Evolutionary conservation across 1,140 invertebrate species (phyloP).

Genomic region (Drosophila sechellia): DNA sequence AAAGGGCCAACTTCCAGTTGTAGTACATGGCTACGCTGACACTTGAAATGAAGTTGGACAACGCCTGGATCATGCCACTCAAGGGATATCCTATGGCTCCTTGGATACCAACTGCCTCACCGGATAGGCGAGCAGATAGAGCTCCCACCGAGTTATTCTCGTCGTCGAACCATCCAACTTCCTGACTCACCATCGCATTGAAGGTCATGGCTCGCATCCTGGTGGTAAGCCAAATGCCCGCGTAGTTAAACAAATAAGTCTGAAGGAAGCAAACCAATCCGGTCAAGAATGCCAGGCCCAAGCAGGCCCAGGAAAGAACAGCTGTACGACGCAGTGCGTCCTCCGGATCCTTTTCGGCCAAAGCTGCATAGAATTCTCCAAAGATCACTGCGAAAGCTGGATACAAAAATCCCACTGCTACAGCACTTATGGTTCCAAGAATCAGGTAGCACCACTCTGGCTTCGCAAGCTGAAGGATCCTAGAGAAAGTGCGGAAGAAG

Average conservation of each 20-base stretch:
- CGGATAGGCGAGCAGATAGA: constrained; percentile 90
- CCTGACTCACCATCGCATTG: constrained; percentile 90
- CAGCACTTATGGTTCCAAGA: constrained; percentile 89
- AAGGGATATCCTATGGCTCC: constrained; percentile 93
- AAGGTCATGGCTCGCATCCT: constrained; percentile 89
- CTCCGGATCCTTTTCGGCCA: constrained; percentile 85
- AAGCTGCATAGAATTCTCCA: constrained; percentile 91
- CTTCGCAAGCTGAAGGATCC: constrained; percentile 89
- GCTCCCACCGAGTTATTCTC: constrained; percentile 91
- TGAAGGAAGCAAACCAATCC: constrained; percentile 89
- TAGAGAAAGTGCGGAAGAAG: constrained; percentile 82
- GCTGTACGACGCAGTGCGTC: constrained; percentile 87
- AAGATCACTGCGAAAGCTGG: constrained; percentile 94
- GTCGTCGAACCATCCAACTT: constrained; percentile 93
- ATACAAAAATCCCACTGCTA: constrained; percentile 90
- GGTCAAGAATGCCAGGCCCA: constrained; percentile 90
- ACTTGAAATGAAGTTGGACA: constrained; percentile 90
- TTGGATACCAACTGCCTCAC: constrained; percentile 92
- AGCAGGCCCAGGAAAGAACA: constrained; percentile 88
- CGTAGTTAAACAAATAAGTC: constrained; percentile 91
- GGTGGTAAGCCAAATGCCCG: constrained; percentile 91
- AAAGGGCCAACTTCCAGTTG: constrained; percentile 92
- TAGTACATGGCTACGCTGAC: constrained; percentile 91
- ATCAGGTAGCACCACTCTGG: constrained; percentile 92
- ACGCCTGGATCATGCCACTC: constrained; percentile 91